phyloP scores from a whole-genome alignment of 2,113 vertebrate genomes.

The Coptodon bakossiorum region DNA sequence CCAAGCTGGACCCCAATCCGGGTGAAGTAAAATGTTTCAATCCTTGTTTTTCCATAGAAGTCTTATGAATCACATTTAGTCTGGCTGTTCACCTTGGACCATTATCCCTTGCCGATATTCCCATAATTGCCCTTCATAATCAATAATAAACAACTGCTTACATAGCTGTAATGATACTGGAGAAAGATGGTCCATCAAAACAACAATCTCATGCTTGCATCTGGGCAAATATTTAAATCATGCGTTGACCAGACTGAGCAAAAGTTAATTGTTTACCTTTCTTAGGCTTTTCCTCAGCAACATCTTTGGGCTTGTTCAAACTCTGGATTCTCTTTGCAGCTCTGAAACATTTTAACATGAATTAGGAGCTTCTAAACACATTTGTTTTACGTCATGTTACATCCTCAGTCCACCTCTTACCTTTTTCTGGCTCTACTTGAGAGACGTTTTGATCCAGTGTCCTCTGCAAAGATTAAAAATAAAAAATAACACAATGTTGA shows the following conservation, averaged over 20 bases:
- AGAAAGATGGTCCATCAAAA: not conserved
- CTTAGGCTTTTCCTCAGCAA: slow-evolving; percentile 28
- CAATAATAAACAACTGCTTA: not conserved
- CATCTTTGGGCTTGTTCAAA: slow-evolving; percentile 23
- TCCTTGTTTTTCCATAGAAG: not conserved
- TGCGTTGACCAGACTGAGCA: not conserved
- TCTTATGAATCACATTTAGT: not conserved
- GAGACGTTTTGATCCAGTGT: slow-evolving; percentile 71
- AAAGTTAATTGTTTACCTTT: slow-evolving; percentile 51
- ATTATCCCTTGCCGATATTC: not conserved
- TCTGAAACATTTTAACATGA: slow-evolving; percentile 39
- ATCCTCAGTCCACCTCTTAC: slow-evolving; percentile 49
- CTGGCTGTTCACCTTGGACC: not conserved
- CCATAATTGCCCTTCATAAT: not conserved
- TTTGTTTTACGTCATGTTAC: not conserved
- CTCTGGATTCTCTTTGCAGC: slow-evolving; percentile 64
- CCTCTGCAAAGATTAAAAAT: slow-evolving; percentile 22
- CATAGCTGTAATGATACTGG: not conserved
- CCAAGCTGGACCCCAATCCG: not conserved
- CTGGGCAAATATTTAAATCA: not conserved
- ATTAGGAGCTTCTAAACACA: not conserved
- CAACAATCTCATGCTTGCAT: not conserved
- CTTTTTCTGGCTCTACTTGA: slow-evolving; percentile 83
- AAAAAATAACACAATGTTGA: not conserved
- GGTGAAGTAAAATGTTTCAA: not conserved